These are phyloP conservation scores for Nesidiocoris tenuis DNA, from an alignment of 2,888 invertebrate species.

Conservation along the genomic window DNA sequence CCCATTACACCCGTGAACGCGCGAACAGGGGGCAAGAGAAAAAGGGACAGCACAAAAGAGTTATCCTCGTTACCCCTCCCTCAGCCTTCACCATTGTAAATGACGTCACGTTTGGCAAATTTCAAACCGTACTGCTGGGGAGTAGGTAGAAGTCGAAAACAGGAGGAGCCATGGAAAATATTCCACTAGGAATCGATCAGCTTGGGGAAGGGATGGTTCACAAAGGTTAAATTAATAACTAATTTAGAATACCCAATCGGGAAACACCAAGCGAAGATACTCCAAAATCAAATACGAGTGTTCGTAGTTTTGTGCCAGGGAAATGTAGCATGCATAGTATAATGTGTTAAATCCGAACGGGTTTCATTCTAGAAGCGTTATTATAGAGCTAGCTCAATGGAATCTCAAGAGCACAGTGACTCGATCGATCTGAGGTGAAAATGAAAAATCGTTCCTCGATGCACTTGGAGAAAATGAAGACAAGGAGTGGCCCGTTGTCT, in stretches of 20 bases:
- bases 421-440: background rate
- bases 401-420: too few relatives aligned
- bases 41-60: background rate
- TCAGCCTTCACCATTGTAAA: background rate
- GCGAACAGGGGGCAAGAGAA: background rate
- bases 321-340: too few relatives aligned
- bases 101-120: background rate
- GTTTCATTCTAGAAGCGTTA: too few relatives aligned
- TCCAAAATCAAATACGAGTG: too few relatives aligned
- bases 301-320: too few relatives aligned
- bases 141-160: background rate
- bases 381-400: too few relatives aligned
- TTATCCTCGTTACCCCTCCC: background rate
- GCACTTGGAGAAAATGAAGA: background rate
- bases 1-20: background rate
- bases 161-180: background rate
- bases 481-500: background rate
- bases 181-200: background rate
- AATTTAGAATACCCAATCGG: too few relatives aligned
- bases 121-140: background rate
- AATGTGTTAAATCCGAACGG: too few relatives aligned
- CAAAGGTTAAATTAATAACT: too few relatives aligned
- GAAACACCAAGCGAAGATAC: too few relatives aligned
- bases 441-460: background rate
- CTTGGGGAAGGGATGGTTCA: background rate